Evolutionary conservation across 2,888 invertebrate species (phyloP), one percentile per base, ranked within the genome.

Genomic region (Sphinx pinastri): DNA sequence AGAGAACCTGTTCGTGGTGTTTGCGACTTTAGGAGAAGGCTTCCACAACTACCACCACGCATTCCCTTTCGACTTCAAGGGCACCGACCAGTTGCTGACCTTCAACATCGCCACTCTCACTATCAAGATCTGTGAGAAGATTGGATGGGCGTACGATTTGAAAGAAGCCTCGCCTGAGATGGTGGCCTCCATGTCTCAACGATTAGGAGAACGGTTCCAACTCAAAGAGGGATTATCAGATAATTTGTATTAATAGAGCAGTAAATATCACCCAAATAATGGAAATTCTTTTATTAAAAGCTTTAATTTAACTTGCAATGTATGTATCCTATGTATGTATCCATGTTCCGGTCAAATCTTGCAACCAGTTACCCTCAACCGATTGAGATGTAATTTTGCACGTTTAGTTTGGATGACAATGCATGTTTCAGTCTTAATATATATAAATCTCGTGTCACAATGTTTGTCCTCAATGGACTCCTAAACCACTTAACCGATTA

Each of bases 11-110:
- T 11, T 76, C 0, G 76, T 85, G 0, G 75, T 82, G 0, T 14
- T 81, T 0, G 2, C 79, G 0, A 74, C 80, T 0, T 70, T 78
- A 3, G 88, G 87, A 0, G 87, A 87, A 70, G 87, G 88, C 0
- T 87, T 79, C 57, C 88, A 88, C 58, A 88, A 88, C 45, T 87
- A 81, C 68, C 88, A 88, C 68, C 88, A 88, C 47, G 80, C 78
- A 0, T 88, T 82, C 60, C 88, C 88, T 0, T 85, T 78, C 77
- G 88, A 88, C 70, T 87, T 85, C 25, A 75, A 78, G 7, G 74
- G 85, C 0, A 81, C 81, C 0, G 88, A 86, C 67, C n/a, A 83
- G 5, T 81, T 81, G 0, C 76, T 75, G n/a, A 71, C 74, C 31
- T 71, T 85, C 19, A 79, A 79, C 69, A 47, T 71, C 2, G 67